These are phyloP conservation scores for Hetaerina titia DNA, from an alignment of 2,888 invertebrate genomes.

Conservation along the genomic window DNA sequence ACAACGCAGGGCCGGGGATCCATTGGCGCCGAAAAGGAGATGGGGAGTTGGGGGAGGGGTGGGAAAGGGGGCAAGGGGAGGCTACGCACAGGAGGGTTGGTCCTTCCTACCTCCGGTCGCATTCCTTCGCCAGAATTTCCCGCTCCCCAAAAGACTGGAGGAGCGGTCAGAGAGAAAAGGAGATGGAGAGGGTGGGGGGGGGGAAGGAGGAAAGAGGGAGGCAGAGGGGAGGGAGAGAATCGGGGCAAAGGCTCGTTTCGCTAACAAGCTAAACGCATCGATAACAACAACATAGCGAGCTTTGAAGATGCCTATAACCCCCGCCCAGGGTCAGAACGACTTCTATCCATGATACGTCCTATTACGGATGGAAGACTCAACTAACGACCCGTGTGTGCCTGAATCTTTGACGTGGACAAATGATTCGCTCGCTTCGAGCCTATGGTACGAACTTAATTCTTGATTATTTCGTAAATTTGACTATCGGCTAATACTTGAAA, in stretches of 20 bases:
- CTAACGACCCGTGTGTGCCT: no score
- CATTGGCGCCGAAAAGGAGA: background rate
- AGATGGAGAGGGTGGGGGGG: background rate
- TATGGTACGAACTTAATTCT: no score
- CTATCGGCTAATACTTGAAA: no score
- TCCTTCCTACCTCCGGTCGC: conserved; percentile 12
- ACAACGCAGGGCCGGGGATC: background rate
- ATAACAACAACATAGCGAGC: no score
- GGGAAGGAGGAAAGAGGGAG: background rate
- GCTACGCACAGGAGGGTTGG: background rate
- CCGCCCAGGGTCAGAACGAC: no score
- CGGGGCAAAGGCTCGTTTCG: background rate
- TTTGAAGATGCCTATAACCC: no score
- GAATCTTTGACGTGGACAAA: background rate
- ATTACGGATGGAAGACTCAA: no score
- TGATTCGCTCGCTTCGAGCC: background rate
- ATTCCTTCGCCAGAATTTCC: conserved; percentile 33
- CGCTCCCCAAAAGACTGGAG: background rate
- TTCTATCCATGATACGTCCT: no score
- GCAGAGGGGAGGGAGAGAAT: background rate
- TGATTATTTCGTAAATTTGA: no score
- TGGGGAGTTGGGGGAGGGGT: background rate
- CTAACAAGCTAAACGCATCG: background rate
- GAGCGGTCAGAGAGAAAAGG: background rate
- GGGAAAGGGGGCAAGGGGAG: background rate